These are phyloP conservation scores for Eulemur coronatus DNA, from an alignment of 2,797 vertebrate genomes.

Conservation along the genomic window DNA sequence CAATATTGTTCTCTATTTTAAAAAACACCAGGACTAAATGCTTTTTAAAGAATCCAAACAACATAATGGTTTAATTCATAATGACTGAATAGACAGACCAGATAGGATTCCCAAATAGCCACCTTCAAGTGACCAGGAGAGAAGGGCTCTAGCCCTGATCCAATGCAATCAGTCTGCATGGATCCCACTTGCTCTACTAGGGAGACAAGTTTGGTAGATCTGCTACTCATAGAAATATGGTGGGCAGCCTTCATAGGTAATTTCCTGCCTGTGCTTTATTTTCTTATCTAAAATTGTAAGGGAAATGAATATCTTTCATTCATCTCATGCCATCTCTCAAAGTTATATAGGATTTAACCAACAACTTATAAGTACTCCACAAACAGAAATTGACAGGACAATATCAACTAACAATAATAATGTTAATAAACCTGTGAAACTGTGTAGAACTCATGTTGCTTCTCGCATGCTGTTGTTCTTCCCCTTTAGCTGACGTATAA, in stretches of 20 bases:
- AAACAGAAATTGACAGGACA: background rate
- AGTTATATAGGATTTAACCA: background rate
- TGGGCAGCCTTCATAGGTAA: background rate
- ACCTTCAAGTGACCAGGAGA: background rate
- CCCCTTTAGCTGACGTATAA: background rate
- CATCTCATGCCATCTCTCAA: background rate
- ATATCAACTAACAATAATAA: background rate
- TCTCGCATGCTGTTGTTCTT: background rate
- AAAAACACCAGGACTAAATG: background rate
- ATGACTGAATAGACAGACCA: background rate
- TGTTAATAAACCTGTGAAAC: background rate
- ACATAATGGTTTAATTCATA: background rate
- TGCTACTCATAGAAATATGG: background rate
- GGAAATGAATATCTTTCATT: background rate
- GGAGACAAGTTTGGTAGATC: background rate
- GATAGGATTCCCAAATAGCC: background rate
- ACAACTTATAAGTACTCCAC: background rate
- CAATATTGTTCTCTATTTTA: background rate
- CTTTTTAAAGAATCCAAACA: background rate
- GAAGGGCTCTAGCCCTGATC: background rate
- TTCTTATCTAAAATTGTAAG: background rate
- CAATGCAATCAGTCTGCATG: background rate
- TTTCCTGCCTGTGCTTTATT: background rate
- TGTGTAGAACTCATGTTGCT: background rate
- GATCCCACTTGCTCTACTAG: background rate